Base-by-base conservation (phyloP, 2,888 invertebrate genomes). In the Helobdella robusta region DNA sequence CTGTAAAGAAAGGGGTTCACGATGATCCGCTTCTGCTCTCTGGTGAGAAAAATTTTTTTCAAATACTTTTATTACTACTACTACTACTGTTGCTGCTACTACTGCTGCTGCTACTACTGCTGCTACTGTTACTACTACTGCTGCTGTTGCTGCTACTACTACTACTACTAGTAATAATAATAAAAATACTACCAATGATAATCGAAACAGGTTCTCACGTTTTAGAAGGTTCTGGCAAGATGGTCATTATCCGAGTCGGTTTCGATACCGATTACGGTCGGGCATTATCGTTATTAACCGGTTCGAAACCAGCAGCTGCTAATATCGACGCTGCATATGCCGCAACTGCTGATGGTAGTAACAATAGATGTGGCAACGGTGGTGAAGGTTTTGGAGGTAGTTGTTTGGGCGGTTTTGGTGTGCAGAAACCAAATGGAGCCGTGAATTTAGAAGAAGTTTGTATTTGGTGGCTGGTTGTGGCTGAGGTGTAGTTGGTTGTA, bases 201-300 rank as follows among this genome's bases (percentile, higher is more conserved):
- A n/a, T n/a, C n/a, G n/a, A n/a, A 11, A 18, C 20, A 65, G 65
- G 65, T 23, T 59, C 59, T 23, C 65, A 65, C 32, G 48, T 65
- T 0, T 46, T 65, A 34, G 65, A 65, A 23, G 65, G 65, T 15
- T 59, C 59, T n/a, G 65, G 65, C 30, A 58, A 50, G 34, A 65
- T 65, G 65, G 58, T 65, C 6, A 59, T 65, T 15, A 65, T 46
- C 1, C 59, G 44, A 25, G 65, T 65, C 1, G 65, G 65, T 23
- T 30, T 65, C 8, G 46, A 59, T 28, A 59, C 65, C 0, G 20
- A 52, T 34, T 30, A 44, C 0, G 65, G 65, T 15, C 25, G 35
- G 23, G 32, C 59, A 30, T 25, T 65, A 40, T 60, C 20, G 8
- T 32, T 4, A 18, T n/a, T 5, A 40, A 40, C n/a, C 11, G 44